Evolutionary conservation across 1,140 invertebrate genomes (phyloP).

Genomic region (Oryctes rhinoceros): DNA sequence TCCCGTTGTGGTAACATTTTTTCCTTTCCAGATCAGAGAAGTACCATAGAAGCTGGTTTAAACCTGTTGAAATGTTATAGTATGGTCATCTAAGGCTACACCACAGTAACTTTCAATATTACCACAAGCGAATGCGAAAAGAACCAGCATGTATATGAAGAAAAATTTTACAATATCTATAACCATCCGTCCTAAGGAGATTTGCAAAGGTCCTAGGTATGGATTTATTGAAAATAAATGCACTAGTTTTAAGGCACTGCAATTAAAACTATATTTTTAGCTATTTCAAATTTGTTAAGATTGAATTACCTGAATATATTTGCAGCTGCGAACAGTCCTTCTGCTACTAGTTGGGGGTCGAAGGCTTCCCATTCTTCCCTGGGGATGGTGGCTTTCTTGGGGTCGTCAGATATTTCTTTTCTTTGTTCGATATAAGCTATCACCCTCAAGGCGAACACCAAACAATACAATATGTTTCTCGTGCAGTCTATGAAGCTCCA

Average conservation of each 20-base stretch:
- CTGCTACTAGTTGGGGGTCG: conserved; percentile 93
- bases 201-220: conserved; percentile 86
- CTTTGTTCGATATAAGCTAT: conserved; percentile 81
- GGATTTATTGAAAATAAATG: conserved; percentile 93
- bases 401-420: conserved; percentile 71
- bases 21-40: conserved; percentile 82
- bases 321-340: conserved; percentile 93
- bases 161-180: conserved; percentile 91
- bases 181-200: conserved; percentile 84
- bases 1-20: conserved; percentile 74
- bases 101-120: conserved; percentile 45
- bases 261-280: conserved; percentile 42
- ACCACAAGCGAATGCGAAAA: conserved; percentile 86
- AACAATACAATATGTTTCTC: conserved; percentile 84
- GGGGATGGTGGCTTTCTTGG: conserved; percentile 74
- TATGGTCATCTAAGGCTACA: neutral
- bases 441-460: conserved; percentile 77
- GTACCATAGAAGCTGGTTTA: conserved; percentile 92
- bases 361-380: conserved; percentile 91
- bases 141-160: conserved; percentile 83
- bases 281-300: neutral
- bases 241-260: conserved; percentile 84
- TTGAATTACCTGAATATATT: conserved; percentile 83
- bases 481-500: conserved; percentile 98
- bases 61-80: conserved; percentile 37